phyloP scores from a whole-genome alignment of 2,797 vertebrate genomes.

The Acomys russatus region DNA sequence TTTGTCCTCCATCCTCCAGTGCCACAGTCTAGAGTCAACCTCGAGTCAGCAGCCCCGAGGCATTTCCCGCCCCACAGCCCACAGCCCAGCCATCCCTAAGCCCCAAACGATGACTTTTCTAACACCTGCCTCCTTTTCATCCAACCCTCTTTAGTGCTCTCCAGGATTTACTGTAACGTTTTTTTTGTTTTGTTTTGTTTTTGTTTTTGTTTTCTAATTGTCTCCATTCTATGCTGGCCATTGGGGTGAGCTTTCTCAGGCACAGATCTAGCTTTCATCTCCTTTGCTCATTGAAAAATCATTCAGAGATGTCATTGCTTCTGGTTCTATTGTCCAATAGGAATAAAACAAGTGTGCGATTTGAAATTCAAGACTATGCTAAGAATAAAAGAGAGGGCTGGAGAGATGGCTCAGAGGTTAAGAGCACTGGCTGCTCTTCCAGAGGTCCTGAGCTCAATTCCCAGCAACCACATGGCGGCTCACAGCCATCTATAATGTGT shows the following conservation, averaged over 20 bases:
- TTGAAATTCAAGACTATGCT: background rate
- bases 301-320: background rate
- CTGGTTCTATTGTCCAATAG: background rate
- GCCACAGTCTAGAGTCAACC: background rate
- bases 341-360: background rate
- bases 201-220: conserved; percentile 14
- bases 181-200: too few species aligned
- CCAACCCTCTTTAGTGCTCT: background rate
- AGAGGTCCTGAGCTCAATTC: too few species aligned
- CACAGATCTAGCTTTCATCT: background rate
- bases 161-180: background rate
- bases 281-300: background rate
- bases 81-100: background rate
- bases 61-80: background rate
- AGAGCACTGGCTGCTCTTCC: too few species aligned
- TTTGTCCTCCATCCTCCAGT: background rate
- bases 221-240: background rate
- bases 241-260: background rate
- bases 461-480: too few species aligned
- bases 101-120: background rate
- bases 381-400: background rate
- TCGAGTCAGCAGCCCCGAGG: background rate
- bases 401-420: too few species aligned
- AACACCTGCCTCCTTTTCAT: background rate
- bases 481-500: too few species aligned